These are phyloP conservation scores for Enteromius unitaeniatus DNA, from an alignment of 2,797 vertebrate genomes.

Conservation along the genomic window DNA sequence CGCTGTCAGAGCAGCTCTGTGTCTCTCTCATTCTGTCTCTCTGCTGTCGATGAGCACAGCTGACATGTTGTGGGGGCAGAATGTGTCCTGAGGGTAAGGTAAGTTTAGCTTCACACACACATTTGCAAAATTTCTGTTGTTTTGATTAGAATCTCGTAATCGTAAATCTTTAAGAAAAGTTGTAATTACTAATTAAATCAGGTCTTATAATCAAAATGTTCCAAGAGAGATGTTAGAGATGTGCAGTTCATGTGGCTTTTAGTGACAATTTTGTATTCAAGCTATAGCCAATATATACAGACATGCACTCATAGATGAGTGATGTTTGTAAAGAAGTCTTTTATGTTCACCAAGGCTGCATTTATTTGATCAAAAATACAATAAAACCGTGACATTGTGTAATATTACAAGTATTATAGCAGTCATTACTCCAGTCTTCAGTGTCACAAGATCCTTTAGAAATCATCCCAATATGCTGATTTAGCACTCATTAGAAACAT, in stretches of 20 bases:
- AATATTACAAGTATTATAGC: background rate
- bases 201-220: background rate
- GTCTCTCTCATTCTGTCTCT: background rate
- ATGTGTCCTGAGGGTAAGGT: conserved; percentile 38
- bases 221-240: background rate
- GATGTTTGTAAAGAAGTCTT: background rate
- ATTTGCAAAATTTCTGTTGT: conserved; percentile 3
- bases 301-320: background rate
- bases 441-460: background rate
- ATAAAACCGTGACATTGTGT: background rate
- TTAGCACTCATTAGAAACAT: background rate
- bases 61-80: conserved; percentile 12
- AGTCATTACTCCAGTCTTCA: background rate
- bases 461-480: background rate
- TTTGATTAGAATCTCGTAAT: background rate
- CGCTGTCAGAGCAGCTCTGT: conserved; percentile 29
- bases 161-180: background rate
- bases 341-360: background rate
- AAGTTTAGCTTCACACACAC: conserved; percentile 18
- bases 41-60: conserved; percentile 11
- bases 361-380: background rate
- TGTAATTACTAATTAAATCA: background rate
- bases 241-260: background rate
- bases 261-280: background rate
- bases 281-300: background rate